These are phyloP conservation scores for Tautogolabrus adspersus DNA, from an alignment of 2,113 vertebrate species.

Conservation along the genomic window DNA sequence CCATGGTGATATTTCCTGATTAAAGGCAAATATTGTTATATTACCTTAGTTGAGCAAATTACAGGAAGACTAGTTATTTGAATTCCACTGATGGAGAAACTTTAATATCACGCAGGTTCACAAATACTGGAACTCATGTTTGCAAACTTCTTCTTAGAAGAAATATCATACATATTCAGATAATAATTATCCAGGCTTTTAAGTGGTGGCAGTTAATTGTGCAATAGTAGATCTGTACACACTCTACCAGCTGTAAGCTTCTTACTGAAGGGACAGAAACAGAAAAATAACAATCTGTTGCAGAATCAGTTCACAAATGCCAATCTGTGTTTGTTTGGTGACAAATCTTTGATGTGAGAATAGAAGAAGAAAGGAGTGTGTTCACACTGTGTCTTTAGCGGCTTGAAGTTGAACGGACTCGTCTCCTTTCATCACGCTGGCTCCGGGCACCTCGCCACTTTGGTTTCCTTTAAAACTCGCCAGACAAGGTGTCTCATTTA, in stretches of 20 bases:
- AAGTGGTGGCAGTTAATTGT: neutral
- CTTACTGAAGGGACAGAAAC: neutral
- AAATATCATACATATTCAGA: neutral
- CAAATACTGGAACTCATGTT: neutral
- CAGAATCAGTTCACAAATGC: conserved; percentile 8
- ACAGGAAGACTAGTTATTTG: too few relatives aligned
- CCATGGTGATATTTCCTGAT: too few relatives aligned
- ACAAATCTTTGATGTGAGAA: conserved; percentile 34
- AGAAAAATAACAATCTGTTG: conserved; percentile 2
- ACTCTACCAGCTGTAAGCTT: neutral
- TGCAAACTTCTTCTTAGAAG: neutral
- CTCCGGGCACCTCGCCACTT: conserved; percentile 51
- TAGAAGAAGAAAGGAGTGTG: conserved; percentile 13
- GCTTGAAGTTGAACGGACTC: conserved; percentile 45
- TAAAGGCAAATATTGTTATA: too few relatives aligned
- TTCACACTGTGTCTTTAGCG: conserved; percentile 1
- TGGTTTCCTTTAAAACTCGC: conserved; percentile 50
- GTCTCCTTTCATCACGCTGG: conserved; percentile 29
- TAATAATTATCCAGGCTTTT: neutral
- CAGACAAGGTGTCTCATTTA: conserved; percentile 70
- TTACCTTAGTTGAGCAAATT: too few relatives aligned
- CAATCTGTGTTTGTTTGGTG: conserved; percentile 37
- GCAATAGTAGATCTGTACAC: neutral
- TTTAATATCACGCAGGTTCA: neutral
- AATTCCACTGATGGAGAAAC: too few relatives aligned